Evolutionary conservation across 1,140 invertebrate species (phyloP), one percentile per base, ranked within the genome.

Genomic region (Tetragnatha versicolor): DNA sequence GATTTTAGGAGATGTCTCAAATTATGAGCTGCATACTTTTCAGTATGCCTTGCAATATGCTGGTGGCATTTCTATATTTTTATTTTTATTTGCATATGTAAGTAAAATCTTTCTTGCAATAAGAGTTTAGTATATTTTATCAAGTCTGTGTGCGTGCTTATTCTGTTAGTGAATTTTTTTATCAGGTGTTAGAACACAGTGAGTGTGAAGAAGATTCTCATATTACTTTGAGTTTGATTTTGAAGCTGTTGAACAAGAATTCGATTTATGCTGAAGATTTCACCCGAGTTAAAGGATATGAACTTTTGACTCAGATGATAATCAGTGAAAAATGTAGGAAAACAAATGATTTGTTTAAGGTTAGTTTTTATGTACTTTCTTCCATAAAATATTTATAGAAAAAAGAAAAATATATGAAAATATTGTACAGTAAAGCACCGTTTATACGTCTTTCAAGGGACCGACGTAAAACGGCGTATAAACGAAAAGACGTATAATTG

Each of bases 331-430:
- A 68, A 87, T 91, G 70, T 81, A 90, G 17, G 86, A 88, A 73
- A 87, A 89, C 7, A 82, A 87, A 14, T 81, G 84, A 12, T 90
- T 89, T 82, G 83, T 84, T 61, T 84, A 88, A 25, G 85, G 88
- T 12, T 86, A 85, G 78, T 85, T 88, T 69, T 86, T 37, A 47
- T 37, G 20, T 55, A 55, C 27, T 0, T n/a, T n/a, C n/a, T n/a
- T n/a, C n/a, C n/a, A n/a, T n/a, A n/a, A n/a, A n/a, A n/a, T n/a
- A n/a, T n/a, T n/a, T n/a, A n/a, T n/a, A n/a, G n/a, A n/a, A n/a
- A n/a, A n/a, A n/a, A n/a, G n/a, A n/a, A n/a, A n/a, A n/a, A n/a
- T n/a, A n/a, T n/a, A n/a, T n/a, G n/a, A n/a, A n/a, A n/a, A n/a
- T n/a, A n/a, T n/a, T n/a, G n/a, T n/a, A n/a, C n/a, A n/a, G n/a